Conservation (phyloP, 2,113 vertebrate genomes). For the Campylorhamphus procurvoides region DNA sequence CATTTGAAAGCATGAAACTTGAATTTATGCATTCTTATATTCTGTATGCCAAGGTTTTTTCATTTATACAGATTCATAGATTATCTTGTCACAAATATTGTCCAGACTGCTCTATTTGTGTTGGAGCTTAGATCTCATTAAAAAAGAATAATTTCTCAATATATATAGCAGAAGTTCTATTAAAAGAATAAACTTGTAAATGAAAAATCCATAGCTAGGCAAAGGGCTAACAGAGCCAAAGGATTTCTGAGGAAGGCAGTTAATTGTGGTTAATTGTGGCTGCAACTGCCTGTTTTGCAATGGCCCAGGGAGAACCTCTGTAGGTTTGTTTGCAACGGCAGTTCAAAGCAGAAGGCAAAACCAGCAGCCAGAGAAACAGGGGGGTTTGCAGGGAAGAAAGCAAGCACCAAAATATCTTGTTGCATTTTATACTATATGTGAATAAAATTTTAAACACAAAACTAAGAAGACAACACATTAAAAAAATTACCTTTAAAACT, state of each 20-base stretch:
- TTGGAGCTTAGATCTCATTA: background rate
- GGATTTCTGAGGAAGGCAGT: background rate
- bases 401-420: background rate
- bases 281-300: background rate
- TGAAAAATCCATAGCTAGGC: background rate
- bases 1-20: background rate
- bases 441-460: background rate
- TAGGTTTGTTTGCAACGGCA: background rate
- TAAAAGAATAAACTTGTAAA: background rate
- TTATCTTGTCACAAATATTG: background rate
- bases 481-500: background rate
- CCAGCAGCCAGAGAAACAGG: background rate
- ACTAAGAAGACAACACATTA: background rate
- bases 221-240: background rate
- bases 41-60: fast-evolving
- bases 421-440: background rate
- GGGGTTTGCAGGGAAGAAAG: background rate
- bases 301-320: fast-evolving
- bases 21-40: background rate
- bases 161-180: background rate
- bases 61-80: background rate
- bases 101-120: background rate
- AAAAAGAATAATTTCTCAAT: background rate
- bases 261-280: background rate
- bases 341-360: background rate